Conservation (phyloP, 2,113 vertebrate species). For the Fulica atra region DNA sequence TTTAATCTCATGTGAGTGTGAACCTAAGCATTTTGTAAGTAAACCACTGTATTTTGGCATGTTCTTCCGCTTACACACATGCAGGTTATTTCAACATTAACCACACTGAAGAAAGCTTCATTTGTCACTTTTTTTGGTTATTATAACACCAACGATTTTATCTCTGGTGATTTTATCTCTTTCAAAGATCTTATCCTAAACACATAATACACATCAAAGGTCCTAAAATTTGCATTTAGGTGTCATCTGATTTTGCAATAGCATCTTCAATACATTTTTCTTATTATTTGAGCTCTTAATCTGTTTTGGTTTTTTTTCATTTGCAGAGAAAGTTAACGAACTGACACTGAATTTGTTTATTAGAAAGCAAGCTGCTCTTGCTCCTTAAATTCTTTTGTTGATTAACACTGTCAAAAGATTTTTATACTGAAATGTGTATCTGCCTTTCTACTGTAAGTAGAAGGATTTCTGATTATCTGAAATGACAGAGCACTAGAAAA, state of each 20-base stretch:
- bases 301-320: background rate
- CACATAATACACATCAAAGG: background rate
- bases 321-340: background rate
- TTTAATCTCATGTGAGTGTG: background rate
- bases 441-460: background rate
- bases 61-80: background rate
- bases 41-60: constrained; percentile 27
- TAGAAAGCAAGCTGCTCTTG: background rate
- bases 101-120: background rate
- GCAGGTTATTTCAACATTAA: constrained; percentile 40
- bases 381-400: background rate
- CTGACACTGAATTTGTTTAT: background rate
- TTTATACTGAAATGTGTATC: background rate
- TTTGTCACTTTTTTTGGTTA: background rate
- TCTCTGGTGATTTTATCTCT: background rate
- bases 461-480: background rate
- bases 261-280: background rate
- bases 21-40: constrained; percentile 30
- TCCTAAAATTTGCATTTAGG: background rate
- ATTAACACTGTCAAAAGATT: background rate
- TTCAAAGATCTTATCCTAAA: background rate
- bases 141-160: background rate
- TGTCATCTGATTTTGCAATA: background rate
- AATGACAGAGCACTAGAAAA: background rate
- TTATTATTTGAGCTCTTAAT: background rate